phyloP scores from a whole-genome alignment of 2,888 invertebrate species.

The Dysmachus trigonus region DNA sequence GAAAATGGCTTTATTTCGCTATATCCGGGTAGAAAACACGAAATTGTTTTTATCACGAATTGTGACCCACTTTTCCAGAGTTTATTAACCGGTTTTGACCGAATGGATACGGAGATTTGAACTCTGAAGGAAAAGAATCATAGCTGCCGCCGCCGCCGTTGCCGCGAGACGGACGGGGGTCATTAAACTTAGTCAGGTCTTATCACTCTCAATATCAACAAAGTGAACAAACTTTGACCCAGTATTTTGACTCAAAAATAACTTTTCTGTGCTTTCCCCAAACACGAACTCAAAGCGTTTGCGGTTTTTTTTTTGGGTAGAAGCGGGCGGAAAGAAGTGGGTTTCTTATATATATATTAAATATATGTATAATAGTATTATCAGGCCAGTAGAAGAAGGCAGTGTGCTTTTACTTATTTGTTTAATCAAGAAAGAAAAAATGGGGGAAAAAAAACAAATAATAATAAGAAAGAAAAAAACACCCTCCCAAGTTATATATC shows the following conservation, averaged over 20 bases:
- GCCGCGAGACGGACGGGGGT: background rate
- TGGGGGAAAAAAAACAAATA: no score
- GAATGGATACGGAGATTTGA: constrained; percentile 32
- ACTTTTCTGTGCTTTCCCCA: constrained; percentile 22
- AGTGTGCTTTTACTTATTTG: background rate
- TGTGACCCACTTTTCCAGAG: constrained; percentile 38
- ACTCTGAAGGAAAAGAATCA: constrained; percentile 28
- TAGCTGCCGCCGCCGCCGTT: background rate
- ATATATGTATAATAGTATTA: no score
- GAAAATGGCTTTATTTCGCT: constrained; percentile 19
- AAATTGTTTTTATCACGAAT: constrained; percentile 31
- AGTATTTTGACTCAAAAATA: constrained; percentile 29
- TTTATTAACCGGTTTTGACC: constrained; percentile 42
- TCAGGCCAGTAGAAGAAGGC: background rate
- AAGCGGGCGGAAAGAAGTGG: background rate
- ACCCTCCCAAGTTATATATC: constrained; percentile 17
- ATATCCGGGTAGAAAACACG: constrained; percentile 38
- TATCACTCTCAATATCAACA: constrained; percentile 37
- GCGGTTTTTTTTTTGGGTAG: background rate
- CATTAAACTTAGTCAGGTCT: constrained; percentile 18
- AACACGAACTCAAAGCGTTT: background rate
- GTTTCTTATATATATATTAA: background rate
- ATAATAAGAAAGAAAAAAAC: background rate
- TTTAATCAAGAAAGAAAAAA: background rate
- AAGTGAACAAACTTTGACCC: constrained; percentile 37